Conservation (phyloP, 2,113 vertebrate genomes). For the Terrapene triunguis region DNA sequence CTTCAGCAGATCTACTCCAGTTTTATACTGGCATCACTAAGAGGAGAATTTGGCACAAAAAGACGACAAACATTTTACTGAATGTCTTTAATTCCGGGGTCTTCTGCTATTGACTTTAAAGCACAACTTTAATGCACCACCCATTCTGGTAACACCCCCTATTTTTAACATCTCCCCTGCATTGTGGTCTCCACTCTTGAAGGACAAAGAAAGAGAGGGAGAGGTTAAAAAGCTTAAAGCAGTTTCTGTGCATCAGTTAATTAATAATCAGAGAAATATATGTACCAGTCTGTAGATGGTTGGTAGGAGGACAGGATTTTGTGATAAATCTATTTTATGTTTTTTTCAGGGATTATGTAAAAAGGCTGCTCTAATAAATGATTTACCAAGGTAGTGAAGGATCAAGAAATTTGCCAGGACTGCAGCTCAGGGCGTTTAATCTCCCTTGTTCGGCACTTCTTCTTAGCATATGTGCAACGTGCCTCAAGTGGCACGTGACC, state of each 20-base stretch:
- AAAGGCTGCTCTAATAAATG: conserved; percentile 62
- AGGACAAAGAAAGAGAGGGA: conserved; percentile 47
- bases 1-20: neutral
- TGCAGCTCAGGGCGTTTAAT: neutral
- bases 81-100: neutral
- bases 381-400: conserved; percentile 62
- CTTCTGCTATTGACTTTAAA: neutral
- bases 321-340: conserved; percentile 72
- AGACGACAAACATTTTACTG: neutral
- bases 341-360: conserved; percentile 39
- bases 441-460: conserved; percentile 18
- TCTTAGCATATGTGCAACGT: no score
- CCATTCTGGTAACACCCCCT: neutral
- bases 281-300: conserved; percentile 43
- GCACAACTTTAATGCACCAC: neutral
- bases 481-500: no score
- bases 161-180: neutral
- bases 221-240: conserved; percentile 60
- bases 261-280: conserved; percentile 73
- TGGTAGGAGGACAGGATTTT: conserved; percentile 71
- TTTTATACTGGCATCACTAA: neutral
- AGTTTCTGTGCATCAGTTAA: conserved; percentile 54
- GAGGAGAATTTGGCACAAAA: neutral
- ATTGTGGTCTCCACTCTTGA: conserved; percentile 17
- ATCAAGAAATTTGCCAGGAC: conserved; percentile 31